phyloP scores from a whole-genome alignment of 2,797 vertebrate species.

The Mallotus villosus region DNA sequence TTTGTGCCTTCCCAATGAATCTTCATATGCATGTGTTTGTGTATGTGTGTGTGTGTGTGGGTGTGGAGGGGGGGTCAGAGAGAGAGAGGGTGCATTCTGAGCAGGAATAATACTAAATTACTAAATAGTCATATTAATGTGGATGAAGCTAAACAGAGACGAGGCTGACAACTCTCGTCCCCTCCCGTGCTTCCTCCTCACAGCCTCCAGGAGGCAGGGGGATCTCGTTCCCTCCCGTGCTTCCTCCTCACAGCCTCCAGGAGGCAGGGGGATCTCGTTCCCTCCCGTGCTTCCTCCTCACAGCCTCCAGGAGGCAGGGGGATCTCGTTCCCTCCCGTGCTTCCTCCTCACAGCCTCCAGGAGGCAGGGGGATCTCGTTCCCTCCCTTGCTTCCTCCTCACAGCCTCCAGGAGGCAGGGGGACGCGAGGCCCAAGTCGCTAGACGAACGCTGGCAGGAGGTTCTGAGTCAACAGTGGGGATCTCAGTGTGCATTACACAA shows the following conservation, averaged over 20 bases:
- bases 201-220: conserved; percentile 8
- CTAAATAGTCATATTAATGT: background rate
- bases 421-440: background rate
- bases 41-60: conserved; percentile 8
- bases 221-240: background rate
- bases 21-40: conserved; percentile 8
- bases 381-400: background rate
- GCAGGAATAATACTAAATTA: background rate
- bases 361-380: conserved; percentile 3
- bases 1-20: background rate
- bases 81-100: background rate
- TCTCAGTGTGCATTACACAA: conserved; percentile 3
- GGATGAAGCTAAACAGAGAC: conserved; percentile 3
- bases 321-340: background rate
- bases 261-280: conserved; percentile 13
- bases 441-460: conserved; percentile 8
- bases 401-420: conserved; percentile 8
- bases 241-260: background rate
- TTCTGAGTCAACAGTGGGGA: conserved; percentile 15
- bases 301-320: conserved; percentile 8
- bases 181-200: background rate
- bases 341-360: background rate
- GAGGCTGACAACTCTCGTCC: background rate
- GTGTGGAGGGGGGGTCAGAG: background rate
- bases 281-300: background rate